Base-by-base conservation (phyloP, 2,113 vertebrate genomes). In the Eudyptes chrysolophus region DNA sequence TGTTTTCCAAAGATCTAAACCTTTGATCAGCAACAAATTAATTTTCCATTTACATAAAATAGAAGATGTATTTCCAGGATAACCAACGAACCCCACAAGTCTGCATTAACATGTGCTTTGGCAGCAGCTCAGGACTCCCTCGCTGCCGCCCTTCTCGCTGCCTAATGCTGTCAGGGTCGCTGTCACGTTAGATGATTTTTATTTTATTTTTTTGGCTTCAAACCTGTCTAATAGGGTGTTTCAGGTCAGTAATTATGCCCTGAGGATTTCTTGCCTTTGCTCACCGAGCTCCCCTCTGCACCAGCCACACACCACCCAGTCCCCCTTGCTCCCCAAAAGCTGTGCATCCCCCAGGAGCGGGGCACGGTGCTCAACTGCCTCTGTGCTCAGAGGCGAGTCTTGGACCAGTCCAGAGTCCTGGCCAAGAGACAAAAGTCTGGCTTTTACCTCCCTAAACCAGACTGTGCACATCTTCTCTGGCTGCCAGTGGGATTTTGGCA, bases 21-120 rank as follows among this genome's bases (percentile, higher is more conserved):
- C 79, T 97, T 90, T 94, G 93, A 98, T 94, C 92, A 95, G 94
- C 94, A 96, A 89, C 78, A 70, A 98, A 97, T 94, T 98, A 95
- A 97, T 97, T 98, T 98, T 98, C 96, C 96, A 98, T 97, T 98
- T 97, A 98, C 85, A 97, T 81, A 97, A 97, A 34, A 92, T 2
- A 96, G 84, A 89, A 97, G 84, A 98, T 84, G 79, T 74, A 95
- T 94, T 97, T 97, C 91, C 68, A 96, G 95, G 96, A 97, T 97
- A 98, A 97, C 91, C 46, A 95, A 70, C 54, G n/a, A 94, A 87
- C 80, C 88, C 93, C 80, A 84, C 64, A 88, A 94, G 82, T 84
- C 89, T 82, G 89, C 86, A 68, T 26, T 89, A 94, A 86, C 17
- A 62, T 87, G 74, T 22, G 74, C 83, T 80, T 92, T 94, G 84